phyloP scores from a whole-genome alignment of 2,113 vertebrate species.

The Eonycteris spelaea region DNA sequence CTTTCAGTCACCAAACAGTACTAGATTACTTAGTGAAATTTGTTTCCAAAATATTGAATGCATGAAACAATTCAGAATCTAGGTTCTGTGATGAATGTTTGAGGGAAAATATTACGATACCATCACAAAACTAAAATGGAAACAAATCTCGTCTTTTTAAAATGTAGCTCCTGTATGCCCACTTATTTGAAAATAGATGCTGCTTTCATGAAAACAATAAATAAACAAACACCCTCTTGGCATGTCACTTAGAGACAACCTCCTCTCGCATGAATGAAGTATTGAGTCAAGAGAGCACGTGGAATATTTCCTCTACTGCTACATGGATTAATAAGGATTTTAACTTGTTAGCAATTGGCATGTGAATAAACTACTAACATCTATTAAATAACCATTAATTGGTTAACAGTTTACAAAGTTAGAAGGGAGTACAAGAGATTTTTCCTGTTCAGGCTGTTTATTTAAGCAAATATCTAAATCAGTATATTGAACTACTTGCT shows the following conservation, averaged over 20 bases:
- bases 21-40: background rate
- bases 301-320: background rate
- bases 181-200: slow-evolving; percentile 30
- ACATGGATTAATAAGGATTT: background rate
- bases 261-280: background rate
- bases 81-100: background rate
- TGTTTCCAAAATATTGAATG: background rate
- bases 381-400: background rate
- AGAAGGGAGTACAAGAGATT: background rate
- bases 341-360: background rate
- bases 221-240: background rate
- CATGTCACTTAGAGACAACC: background rate
- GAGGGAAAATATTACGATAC: background rate
- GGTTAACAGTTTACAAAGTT: background rate
- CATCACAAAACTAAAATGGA: slow-evolving; percentile 2
- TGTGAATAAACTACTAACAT: background rate
- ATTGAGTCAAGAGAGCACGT: background rate
- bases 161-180: background rate
- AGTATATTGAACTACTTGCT: background rate
- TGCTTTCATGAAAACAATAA: background rate
- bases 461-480: background rate
- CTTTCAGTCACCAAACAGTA: background rate
- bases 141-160: background rate
- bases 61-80: background rate
- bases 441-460: background rate